Conservation (phyloP, 1,140 invertebrate species). For the Asbolus verrucosus region DNA sequence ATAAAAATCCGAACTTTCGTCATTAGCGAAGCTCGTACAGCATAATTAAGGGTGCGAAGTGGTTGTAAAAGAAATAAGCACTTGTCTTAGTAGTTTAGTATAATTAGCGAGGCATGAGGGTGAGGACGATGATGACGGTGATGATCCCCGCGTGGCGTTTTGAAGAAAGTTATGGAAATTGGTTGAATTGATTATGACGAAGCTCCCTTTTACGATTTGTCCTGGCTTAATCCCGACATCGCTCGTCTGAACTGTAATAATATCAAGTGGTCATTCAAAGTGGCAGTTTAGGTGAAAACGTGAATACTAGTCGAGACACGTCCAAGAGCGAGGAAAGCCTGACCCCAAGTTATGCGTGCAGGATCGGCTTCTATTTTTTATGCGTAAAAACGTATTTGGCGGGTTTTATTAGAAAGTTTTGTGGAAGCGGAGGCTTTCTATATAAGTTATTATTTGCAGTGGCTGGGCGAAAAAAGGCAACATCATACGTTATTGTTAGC, state of each 20-base stretch:
- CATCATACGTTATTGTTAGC: constrained; percentile 26
- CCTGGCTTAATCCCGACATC: constrained; percentile 31
- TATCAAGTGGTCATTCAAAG: constrained; percentile 40
- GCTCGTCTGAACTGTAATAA: constrained; percentile 38
- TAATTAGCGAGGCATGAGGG: constrained; percentile 7
- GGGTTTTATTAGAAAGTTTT: constrained; percentile 28
- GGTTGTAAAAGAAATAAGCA: constrained; percentile 7
- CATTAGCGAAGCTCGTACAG: neutral
- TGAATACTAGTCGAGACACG: constrained; percentile 35
- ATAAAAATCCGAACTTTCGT: neutral
- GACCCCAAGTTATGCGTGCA: constrained; percentile 23
- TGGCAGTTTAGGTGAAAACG: constrained; percentile 40
- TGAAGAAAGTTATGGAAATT: constrained; percentile 18
- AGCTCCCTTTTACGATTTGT: constrained; percentile 13
- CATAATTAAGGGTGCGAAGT: neutral
- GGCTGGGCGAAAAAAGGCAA: constrained; percentile 1
- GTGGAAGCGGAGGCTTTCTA: constrained; percentile 15
- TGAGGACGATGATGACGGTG: neutral
- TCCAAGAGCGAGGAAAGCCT: constrained; percentile 29
- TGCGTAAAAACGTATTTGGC: constrained; percentile 25
- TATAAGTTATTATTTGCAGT: constrained; percentile 26
- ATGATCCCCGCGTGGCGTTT: neutral
- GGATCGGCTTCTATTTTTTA: constrained; percentile 27
- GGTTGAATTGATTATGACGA: constrained; percentile 22
- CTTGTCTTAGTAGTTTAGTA: constrained; percentile 2